Percentiles rank a stretch among this genome's conserved stretches.
phyloP scores from a whole-genome alignment of 2,797 vertebrate genomes.

The Neopelma chrysocephalum region DNA sequence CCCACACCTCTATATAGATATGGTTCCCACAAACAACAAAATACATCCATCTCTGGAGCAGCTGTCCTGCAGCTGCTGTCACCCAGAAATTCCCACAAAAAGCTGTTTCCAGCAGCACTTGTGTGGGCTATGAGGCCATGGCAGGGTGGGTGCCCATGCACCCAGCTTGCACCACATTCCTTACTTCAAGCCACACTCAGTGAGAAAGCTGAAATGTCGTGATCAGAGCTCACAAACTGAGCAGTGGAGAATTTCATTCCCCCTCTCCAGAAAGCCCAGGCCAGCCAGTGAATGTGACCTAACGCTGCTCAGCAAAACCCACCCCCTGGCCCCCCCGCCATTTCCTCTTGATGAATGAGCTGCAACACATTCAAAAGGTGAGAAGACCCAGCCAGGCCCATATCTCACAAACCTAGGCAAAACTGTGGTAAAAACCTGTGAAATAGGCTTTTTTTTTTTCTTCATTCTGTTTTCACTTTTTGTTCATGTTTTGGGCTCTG shows the following conservation, averaged over 20 bases:
- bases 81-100: background rate
- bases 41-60: background rate
- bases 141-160: background rate
- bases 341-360: slow-evolving; percentile 33
- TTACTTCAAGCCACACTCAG: background rate
- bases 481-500: background rate
- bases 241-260: background rate
- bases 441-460: background rate
- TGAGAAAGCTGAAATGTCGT: background rate
- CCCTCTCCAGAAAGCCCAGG: rapidly evolving
- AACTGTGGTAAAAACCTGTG: background rate
- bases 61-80: background rate
- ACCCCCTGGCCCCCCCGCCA: background rate
- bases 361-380: slow-evolving; percentile 22
- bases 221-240: background rate
- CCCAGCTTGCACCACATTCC: background rate
- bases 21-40: background rate
- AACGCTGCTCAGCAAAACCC: background rate
- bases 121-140: background rate
- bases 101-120: background rate
- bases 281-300: background rate
- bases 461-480: background rate
- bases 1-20: background rate
- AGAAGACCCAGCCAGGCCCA: background rate
- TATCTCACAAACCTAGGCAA: background rate